phyloP scores from a whole-genome alignment of 2,888 invertebrate genomes.

The Oligia fasciuncula region DNA sequence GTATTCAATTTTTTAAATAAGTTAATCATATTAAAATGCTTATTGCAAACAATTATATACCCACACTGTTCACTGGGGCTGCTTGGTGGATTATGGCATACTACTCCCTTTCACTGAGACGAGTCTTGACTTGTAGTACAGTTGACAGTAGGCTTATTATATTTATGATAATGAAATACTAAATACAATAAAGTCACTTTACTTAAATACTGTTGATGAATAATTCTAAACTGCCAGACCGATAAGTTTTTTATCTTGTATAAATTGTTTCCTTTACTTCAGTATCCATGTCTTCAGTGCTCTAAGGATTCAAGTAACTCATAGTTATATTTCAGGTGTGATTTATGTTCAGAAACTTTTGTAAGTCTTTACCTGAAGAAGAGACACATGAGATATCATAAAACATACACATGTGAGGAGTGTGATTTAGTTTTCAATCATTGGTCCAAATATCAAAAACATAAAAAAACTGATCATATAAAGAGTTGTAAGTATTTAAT shows the following conservation, averaged over 20 bases:
- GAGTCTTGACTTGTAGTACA: no score
- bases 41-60: not conserved
- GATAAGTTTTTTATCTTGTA: not conserved
- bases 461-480: slow-evolving; percentile 81
- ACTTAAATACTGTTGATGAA: not conserved
- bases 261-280: not conserved
- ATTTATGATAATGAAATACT: not conserved
- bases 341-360: slow-evolving; percentile 88
- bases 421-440: slow-evolving; percentile 87
- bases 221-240: not conserved
- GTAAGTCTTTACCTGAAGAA: slow-evolving; percentile 83
- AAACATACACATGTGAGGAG: slow-evolving; percentile 84
- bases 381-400: slow-evolving; percentile 86
- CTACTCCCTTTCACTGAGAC: not conserved
- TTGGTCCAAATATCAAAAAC: slow-evolving; percentile 86
- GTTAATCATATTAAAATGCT: not conserved
- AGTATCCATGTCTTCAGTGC: not conserved
- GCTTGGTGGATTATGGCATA: not conserved
- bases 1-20: slow-evolving; percentile 23
- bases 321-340: slow-evolving; percentile 84
- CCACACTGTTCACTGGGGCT: not conserved
- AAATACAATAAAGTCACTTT: not conserved
- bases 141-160: not conserved
- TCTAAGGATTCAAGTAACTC: slow-evolving; percentile 3
- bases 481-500: slow-evolving; percentile 70